These are phyloP conservation scores for Drosophila mercatorum DNA, from an alignment of 2,888 invertebrate species.

Conservation along the genomic window DNA sequence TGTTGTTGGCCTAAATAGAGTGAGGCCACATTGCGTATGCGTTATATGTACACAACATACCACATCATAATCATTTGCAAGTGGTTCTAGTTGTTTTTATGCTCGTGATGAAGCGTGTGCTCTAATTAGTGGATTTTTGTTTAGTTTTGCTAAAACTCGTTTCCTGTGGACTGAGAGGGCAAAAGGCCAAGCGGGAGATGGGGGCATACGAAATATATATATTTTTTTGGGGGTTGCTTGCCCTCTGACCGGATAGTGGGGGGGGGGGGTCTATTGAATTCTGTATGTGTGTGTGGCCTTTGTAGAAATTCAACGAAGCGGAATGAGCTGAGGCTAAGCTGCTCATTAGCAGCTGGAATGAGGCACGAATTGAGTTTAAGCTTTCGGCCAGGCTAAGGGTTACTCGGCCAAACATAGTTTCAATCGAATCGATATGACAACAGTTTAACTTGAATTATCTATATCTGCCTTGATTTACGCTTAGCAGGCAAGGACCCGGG, in stretches of 20 bases:
- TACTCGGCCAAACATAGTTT: constrained; percentile 9
- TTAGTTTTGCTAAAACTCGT: constrained; percentile 63
- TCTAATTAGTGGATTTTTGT: constrained; percentile 62
- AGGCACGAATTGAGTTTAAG: constrained; percentile 21
- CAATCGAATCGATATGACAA: constrained; percentile 14
- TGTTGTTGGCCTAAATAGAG: constrained; percentile 37
- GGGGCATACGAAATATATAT: constrained; percentile 4
- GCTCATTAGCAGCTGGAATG: constrained; percentile 42
- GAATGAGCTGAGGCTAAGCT: constrained; percentile 55
- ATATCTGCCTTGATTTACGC: not conserved
- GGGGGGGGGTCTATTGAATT: constrained; percentile 20
- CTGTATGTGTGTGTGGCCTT: constrained; percentile 28
- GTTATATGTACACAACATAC: constrained; percentile 34
- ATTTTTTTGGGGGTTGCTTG: constrained; percentile 50
- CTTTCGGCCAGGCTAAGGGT: constrained; percentile 18
- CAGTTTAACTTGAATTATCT: constrained; percentile 2
- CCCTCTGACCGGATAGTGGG: not conserved
- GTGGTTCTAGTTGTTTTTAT: constrained; percentile 15
- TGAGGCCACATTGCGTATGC: constrained; percentile 54
- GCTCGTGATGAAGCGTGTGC: constrained; percentile 46
- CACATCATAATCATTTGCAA: constrained; percentile 50
- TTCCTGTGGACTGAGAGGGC: constrained; percentile 12
- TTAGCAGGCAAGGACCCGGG: not conserved
- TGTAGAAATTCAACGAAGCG: constrained; percentile 56
- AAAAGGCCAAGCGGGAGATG: not conserved